Base-by-base conservation (phyloP, 2,888 invertebrate genomes). In the Zelleria hepariella region DNA sequence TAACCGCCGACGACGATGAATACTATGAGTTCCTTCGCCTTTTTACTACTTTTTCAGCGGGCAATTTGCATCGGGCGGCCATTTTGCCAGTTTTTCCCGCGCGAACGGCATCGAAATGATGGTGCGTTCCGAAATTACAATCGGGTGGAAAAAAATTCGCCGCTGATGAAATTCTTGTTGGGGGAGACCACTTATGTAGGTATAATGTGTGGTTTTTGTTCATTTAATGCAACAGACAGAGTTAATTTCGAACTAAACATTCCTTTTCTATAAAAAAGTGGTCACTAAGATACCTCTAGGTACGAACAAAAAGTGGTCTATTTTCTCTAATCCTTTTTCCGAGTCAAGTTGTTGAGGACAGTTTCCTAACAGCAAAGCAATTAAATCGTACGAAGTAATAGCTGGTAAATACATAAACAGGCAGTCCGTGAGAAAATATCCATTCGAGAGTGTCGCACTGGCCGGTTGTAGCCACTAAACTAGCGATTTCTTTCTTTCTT, bases 1-100 rank as follows among this genome's bases (percentile, higher is more conserved):
- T 86, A 86, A 82, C 83, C 74, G 78, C 75, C 80, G 79, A 80
- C 81, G 78, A 73, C 84, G 85, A 86, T 86, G 85, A 85, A 86
- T 85, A 86, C 82, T 86, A 84, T 84, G 82, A 86, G 83, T 83
- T 86, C 84, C 79, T 80, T 74, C 71, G 69, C 70, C 74, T 86
- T 88, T 87, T 88, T 86, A 79, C 74, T 66, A 66, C 78, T 83
- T 84, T 83, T 84, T 81, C 80, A 78, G 73, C 72, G 67, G 68
- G 74, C 71, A 78, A 86, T 86, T 86, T 87, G 86, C 87, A 86
- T 86, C 75, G 74, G 71, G 69, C 67, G 67, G 71, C 74, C 67
- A 72, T 71, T 67, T 75, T 71, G 75, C n/a, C 58, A 79, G 80
- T 80, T 82, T 80, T 86, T 83, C 80, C 78, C 75, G 77, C 75